A percentile compares a stretch with the other conserved stretches of the same genome.
Evolutionary conservation across 2,797 vertebrate species (phyloP).

Genomic region (Darevskia nairensis): DNA sequence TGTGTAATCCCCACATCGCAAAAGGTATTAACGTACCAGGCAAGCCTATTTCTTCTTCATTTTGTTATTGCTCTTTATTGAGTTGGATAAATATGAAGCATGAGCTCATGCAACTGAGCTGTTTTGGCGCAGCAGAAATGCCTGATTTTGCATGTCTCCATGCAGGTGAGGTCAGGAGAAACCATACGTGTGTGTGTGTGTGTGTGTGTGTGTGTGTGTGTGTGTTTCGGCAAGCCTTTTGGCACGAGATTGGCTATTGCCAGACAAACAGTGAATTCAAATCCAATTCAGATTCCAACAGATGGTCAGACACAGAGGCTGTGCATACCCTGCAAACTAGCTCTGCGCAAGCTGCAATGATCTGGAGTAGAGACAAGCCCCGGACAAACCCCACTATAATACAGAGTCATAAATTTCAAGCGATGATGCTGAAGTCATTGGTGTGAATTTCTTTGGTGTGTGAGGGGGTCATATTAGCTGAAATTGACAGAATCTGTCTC

Average conservation of each 20-base stretch:
- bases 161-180: background rate
- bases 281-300: background rate
- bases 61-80: background rate
- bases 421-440: background rate
- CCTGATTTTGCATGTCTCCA: background rate
- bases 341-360: background rate
- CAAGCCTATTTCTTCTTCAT: background rate
- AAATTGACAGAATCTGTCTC: slow-evolving; percentile 1
- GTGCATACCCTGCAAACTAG: background rate
- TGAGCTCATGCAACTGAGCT: background rate
- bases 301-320: background rate
- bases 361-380: background rate
- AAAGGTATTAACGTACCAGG: background rate
- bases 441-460: background rate
- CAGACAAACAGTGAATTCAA: background rate
- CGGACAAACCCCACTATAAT: background rate
- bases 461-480: background rate
- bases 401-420: background rate
- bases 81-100: background rate
- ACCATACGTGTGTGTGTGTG: background rate
- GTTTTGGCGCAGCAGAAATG: background rate
- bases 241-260: background rate
- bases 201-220: too few species aligned
- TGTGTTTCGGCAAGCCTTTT: background rate
- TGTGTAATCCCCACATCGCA: background rate